Evolutionary conservation across 1,140 invertebrate species (phyloP).

Genomic region (Anastatus disparis): DNA sequence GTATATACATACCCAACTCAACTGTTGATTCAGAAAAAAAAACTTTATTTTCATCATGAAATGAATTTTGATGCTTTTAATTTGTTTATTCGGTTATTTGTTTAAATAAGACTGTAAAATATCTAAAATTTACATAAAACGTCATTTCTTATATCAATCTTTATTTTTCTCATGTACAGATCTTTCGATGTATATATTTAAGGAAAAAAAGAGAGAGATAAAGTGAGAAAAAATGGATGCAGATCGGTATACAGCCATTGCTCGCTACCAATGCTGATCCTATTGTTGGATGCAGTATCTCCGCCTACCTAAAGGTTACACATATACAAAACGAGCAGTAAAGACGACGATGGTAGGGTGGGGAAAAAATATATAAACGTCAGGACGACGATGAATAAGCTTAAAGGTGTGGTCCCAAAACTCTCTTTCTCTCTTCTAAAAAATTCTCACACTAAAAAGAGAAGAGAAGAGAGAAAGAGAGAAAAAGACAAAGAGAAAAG

Average conservation of each 20-base stretch:
- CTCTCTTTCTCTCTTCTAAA: conserved; percentile 41
- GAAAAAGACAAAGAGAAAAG: neutral
- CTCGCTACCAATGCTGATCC: neutral
- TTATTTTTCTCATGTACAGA: no score
- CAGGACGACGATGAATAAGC: conserved; percentile 61
- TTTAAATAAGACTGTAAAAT: no score
- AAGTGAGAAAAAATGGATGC: neutral
- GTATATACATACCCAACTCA: no score
- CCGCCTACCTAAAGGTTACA: no score
- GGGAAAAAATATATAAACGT: conserved; percentile 53
- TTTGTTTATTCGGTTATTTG: no score
- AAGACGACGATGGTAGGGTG: conserved; percentile 40
- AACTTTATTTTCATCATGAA: no score
- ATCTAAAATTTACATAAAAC: no score
- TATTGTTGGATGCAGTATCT: neutral
- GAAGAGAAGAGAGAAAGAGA: conserved; percentile 43
- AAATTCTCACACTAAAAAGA: conserved; percentile 41
- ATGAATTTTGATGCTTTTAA: no score
- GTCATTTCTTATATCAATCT: no score
- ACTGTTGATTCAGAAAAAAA: no score
- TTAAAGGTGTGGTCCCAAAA: conserved; percentile 66
- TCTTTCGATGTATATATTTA: neutral
- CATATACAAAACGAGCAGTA: no score
- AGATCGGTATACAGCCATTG: conserved; percentile 25
- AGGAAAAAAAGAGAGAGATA: conserved; percentile 2